phyloP scores from a whole-genome alignment of 2,888 invertebrate species.

The Erebia aethiops region DNA sequence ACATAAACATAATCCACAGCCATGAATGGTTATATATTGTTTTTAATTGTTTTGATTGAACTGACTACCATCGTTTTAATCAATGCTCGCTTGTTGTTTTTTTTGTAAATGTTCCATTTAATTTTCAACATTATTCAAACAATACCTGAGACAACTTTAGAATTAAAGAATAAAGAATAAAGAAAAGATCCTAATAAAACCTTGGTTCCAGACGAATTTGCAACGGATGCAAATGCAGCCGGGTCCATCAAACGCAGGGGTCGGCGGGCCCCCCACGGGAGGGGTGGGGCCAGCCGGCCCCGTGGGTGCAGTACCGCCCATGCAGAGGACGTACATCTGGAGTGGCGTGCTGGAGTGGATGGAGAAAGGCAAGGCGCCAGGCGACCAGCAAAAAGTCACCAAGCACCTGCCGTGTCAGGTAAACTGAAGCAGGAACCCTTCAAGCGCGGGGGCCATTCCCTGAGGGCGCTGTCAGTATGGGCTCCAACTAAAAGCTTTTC shows the following conservation, averaged over 20 bases:
- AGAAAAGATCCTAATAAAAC: not conserved
- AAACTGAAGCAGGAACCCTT: not conserved
- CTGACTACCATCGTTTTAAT: no score
- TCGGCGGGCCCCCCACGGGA: constrained; percentile 27
- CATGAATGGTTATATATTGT: no score
- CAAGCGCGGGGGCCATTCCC: not conserved
- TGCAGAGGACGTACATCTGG: constrained; percentile 84
- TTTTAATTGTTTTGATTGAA: no score
- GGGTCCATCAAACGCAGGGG: constrained; percentile 47
- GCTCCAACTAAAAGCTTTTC: no score
- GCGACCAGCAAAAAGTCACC: constrained; percentile 91
- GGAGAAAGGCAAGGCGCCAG: constrained; percentile 91
- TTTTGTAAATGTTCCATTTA: not conserved
- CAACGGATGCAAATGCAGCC: constrained; percentile 62
- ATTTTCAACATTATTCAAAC: no score
- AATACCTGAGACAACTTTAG: no score
- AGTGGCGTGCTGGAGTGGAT: constrained; percentile 95
- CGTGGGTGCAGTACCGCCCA: constrained; percentile 37
- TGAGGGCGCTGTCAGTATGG: no score
- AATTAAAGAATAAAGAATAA: no score
- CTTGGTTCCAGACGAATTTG: constrained; percentile 46
- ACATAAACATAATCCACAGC: no score
- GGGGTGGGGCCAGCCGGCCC: constrained; percentile 21
- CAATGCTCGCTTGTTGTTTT: no score
- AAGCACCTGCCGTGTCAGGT: constrained; percentile 84